Evolutionary conservation across 2,113 vertebrate species (phyloP).

Genomic region (Phodopus roborovskii): DNA sequence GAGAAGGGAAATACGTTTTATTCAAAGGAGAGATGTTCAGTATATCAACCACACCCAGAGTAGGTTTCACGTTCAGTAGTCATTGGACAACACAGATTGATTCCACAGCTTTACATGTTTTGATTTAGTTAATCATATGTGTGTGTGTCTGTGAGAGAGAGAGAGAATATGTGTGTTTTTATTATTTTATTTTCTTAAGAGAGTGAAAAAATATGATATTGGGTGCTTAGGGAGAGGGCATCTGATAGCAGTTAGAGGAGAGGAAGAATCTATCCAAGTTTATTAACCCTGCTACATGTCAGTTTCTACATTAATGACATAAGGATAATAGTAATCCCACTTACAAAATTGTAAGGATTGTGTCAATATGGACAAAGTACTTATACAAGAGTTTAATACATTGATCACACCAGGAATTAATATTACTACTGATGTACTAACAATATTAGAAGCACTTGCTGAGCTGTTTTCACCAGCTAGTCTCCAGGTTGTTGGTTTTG

Average conservation of each 20-base stretch:
- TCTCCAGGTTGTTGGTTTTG: conserved; percentile 24
- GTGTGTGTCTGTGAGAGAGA: no score
- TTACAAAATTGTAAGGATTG: neutral
- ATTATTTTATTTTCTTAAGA: neutral
- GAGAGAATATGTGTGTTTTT: neutral
- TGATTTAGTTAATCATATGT: neutral
- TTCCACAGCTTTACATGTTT: neutral
- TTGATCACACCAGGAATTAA: conserved; percentile 3
- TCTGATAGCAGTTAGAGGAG: neutral
- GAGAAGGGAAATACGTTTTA: neutral
- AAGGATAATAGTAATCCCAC: neutral
- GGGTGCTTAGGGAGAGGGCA: neutral
- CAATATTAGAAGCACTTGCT: neutral
- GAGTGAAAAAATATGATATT: neutral
- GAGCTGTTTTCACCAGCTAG: conserved; percentile 19
- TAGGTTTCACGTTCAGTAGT: neutral
- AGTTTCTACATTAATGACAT: neutral
- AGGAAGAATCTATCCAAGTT: neutral
- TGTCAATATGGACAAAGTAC: conserved; percentile 6
- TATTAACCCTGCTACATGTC: neutral
- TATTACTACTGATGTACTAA: neutral
- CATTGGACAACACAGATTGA: neutral
- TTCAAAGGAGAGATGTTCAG: neutral
- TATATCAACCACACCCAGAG: neutral
- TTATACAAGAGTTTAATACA: neutral